Conservation (phyloP, 2,888 invertebrate genomes). For the Gortyna flavago region DNA sequence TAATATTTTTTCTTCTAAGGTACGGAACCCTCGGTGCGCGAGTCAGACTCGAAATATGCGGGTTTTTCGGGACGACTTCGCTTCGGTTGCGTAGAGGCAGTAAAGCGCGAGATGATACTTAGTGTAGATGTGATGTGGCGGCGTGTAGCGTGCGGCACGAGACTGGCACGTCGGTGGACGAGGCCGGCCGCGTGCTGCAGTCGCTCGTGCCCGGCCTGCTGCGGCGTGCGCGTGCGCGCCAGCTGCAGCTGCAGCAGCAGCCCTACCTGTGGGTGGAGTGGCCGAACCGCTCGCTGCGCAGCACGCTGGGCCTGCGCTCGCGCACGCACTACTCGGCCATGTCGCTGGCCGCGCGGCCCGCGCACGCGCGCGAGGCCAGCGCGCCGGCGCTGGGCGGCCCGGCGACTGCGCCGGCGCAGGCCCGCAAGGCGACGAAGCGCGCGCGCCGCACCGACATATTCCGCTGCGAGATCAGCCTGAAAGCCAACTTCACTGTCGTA, state of each 20-base stretch:
- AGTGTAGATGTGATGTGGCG: neutral
- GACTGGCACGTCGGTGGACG: neutral
- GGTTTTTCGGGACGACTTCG: neutral
- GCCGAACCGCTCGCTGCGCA: neutral
- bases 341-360: neutral
- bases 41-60: slow-evolving; percentile 27
- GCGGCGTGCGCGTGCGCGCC: neutral
- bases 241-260: neutral
- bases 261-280: slow-evolving; percentile 4
- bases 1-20: slow-evolving; percentile 44
- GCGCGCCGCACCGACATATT: neutral
- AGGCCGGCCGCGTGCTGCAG: neutral
- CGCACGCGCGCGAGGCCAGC: neutral
- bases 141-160: slow-evolving; percentile 20
- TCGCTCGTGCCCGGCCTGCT: neutral
- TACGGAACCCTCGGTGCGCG: slow-evolving; percentile 35
- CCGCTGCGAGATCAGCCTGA: neutral
- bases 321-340: neutral
- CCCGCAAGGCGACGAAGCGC: too few species aligned
- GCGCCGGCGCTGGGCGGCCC: too few species aligned
- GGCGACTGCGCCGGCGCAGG: neutral
- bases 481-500: neutral
- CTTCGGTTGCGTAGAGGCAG: slow-evolving; percentile 7
- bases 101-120: slow-evolving; percentile 7
- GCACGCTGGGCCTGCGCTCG: neutral